A percentile compares a stretch with the other conserved stretches of the same genome.
phyloP scores from a whole-genome alignment of 2,797 vertebrate species.

The Argya squamiceps region DNA sequence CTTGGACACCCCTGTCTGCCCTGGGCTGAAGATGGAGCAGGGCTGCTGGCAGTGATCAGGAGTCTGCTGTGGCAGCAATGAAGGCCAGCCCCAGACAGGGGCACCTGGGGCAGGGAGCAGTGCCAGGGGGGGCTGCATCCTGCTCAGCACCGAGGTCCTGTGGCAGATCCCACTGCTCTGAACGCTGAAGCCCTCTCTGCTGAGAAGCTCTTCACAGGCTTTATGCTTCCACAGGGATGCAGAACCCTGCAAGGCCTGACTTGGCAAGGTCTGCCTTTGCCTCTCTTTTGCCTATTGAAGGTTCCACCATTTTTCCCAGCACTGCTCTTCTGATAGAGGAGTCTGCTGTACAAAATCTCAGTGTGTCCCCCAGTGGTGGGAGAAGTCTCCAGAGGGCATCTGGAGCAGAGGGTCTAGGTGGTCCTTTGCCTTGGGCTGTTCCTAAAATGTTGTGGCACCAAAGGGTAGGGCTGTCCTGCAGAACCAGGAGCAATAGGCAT shows the following conservation, averaged over 20 bases:
- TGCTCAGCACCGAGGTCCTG: neutral
- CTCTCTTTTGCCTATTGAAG: neutral
- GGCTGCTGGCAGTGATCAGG: neutral
- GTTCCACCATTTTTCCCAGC: neutral
- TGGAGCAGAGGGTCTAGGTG: neutral
- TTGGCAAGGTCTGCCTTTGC: neutral
- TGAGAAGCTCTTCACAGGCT: neutral
- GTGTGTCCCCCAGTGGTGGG: neutral
- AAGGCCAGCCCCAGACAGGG: neutral
- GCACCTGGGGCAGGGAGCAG: neutral
- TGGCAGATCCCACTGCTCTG: neutral
- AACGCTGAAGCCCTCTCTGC: rapidly evolving
- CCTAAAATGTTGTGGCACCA: neutral
- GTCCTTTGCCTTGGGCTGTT: neutral
- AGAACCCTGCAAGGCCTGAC: neutral
- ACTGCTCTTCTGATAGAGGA: neutral
- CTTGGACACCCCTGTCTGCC: neutral
- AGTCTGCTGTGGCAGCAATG: neutral
- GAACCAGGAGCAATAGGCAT: neutral
- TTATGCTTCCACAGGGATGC: neutral
- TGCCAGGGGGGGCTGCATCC: neutral
- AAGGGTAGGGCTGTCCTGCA: neutral
- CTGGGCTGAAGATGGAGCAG: neutral
- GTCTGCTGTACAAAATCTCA: neutral
- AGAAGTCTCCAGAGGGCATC: neutral